Conservation (phyloP, 2,113 vertebrate species). For the Lepisosteus oculatus region DNA sequence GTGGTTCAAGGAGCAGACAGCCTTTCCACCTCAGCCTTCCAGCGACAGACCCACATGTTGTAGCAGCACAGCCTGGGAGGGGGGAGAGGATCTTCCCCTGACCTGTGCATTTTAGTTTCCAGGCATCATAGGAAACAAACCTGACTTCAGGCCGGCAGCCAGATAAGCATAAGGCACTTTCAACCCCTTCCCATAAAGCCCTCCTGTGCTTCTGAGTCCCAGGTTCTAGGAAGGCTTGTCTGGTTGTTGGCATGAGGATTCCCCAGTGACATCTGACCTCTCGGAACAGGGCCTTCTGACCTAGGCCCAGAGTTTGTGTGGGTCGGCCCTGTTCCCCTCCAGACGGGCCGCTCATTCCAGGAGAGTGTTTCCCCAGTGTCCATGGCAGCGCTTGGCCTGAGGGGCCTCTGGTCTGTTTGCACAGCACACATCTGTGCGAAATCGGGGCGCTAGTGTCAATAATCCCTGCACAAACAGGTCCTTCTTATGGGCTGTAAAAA, state of each 20-base stretch:
- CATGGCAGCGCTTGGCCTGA: slow-evolving; percentile 34
- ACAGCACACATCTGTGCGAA: slow-evolving; percentile 57
- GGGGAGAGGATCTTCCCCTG: slow-evolving; percentile 15
- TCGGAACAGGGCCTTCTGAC: too few relatives aligned
- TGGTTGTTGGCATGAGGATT: too few relatives aligned
- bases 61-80: slow-evolving; percentile 20
- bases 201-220: too few relatives aligned
- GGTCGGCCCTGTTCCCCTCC: too few relatives aligned
- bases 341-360: neutral
- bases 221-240: too few relatives aligned
- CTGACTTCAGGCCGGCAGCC: neutral
- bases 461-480: slow-evolving; percentile 46
- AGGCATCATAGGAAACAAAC: slow-evolving; percentile 27
- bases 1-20: slow-evolving; percentile 24
- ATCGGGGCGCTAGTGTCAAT: slow-evolving; percentile 51
- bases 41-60: slow-evolving; percentile 43
- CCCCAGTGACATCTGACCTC: too few relatives aligned
- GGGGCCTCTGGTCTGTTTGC: slow-evolving; percentile 53
- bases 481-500: slow-evolving; percentile 29
- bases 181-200: too few relatives aligned
- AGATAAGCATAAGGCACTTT: too few relatives aligned
- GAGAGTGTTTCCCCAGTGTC: slow-evolving; percentile 46
- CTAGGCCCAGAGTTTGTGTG: too few relatives aligned
- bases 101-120: slow-evolving; percentile 23
- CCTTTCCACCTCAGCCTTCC: slow-evolving; percentile 24